Conservation (phyloP, 1,140 invertebrate species). For the Laupala kohalensis region DNA sequence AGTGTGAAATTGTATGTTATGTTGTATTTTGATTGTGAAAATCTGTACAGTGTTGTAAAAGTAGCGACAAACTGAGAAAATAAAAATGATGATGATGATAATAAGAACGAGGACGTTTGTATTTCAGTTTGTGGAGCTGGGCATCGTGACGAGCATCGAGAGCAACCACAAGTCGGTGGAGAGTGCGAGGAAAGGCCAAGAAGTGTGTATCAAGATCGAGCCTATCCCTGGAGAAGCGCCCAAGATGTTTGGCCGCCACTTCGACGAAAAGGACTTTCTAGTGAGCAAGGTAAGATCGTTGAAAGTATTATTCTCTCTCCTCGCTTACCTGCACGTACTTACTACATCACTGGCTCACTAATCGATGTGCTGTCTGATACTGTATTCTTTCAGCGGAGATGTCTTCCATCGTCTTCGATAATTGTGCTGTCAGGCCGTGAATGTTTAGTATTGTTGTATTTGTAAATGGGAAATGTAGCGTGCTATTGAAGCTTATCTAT, state of each 20-base stretch:
- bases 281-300: slow-evolving; percentile 74
- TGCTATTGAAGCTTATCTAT: too few relatives aligned
- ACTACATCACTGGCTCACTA: background rate
- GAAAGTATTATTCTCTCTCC: too few relatives aligned
- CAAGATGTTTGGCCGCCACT: slow-evolving; percentile 96
- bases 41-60: too few relatives aligned
- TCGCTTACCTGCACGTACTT: background rate
- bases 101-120: slow-evolving; percentile 13
- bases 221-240: slow-evolving; percentile 90
- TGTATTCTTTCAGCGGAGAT: background rate
- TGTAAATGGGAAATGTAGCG: too few relatives aligned
- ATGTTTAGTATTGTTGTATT: too few relatives aligned
- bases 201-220: slow-evolving; percentile 98
- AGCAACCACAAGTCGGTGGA: slow-evolving; percentile 82
- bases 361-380: background rate
- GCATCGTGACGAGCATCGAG: slow-evolving; percentile 90
- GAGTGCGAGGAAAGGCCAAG: slow-evolving; percentile 84
- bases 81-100: too few relatives aligned
- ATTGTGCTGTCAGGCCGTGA: too few relatives aligned
- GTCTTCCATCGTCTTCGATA: background rate
- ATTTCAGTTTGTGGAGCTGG: slow-evolving; percentile 84
- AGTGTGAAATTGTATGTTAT: too few relatives aligned
- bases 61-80: too few relatives aligned
- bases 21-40: too few relatives aligned
- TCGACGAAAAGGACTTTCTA: slow-evolving; percentile 89